phyloP scores from a whole-genome alignment of 2,797 vertebrate species.

The Tinamus major region DNA sequence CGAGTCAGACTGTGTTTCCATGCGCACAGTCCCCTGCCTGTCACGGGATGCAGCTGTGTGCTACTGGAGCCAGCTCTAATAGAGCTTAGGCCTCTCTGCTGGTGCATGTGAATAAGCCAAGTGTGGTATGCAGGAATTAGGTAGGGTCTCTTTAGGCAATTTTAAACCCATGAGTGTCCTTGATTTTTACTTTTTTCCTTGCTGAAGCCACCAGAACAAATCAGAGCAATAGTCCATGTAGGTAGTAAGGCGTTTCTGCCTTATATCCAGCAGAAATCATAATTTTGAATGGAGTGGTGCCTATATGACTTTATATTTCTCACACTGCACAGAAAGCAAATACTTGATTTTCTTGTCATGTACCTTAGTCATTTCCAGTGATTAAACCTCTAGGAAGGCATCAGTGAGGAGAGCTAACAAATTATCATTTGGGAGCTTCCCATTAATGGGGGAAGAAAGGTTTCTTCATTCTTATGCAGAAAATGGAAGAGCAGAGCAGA shows the following conservation, averaged over 20 bases:
- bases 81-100: slow-evolving; percentile 45
- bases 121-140: slow-evolving; percentile 38
- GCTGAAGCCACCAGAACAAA: slow-evolving; percentile 21
- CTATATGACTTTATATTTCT: slow-evolving; percentile 29
- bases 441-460: neutral
- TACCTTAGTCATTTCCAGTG: neutral
- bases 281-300: slow-evolving; percentile 10
- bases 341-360: neutral
- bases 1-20: slow-evolving; percentile 33
- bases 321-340: neutral
- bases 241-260: slow-evolving; percentile 3
- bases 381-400: neutral
- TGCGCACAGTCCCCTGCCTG: slow-evolving; percentile 26
- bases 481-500: neutral
- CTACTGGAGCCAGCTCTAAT: slow-evolving; percentile 41
- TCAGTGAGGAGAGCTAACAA: neutral
- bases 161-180: slow-evolving; percentile 1
- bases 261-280: slow-evolving; percentile 1
- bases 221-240: fast-evolving
- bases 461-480: neutral
- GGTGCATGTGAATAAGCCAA: slow-evolving; percentile 56
- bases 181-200: neutral
- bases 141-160: slow-evolving; percentile 52
- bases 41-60: slow-evolving; percentile 53
- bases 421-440: neutral